Percentiles rank a stretch among this genome's conserved stretches.
Conservation (phyloP, 2,888 invertebrate genomes). For the Coelogynopora nodosa region DNA sequence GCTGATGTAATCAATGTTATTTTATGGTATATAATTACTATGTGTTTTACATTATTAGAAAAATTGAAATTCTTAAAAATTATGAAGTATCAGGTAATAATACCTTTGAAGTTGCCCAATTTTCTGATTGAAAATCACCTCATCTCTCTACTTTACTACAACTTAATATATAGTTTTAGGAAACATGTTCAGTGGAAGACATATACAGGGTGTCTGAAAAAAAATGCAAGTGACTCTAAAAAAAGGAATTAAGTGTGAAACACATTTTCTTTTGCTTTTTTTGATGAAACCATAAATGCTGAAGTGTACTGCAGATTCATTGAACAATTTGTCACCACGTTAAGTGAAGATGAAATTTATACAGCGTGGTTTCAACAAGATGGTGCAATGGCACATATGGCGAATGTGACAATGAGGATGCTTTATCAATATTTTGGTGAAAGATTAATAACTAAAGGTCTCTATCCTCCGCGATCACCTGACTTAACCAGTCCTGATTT, state of each 20-base stretch:
- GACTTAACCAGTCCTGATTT: conserved; percentile 23
- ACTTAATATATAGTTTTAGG: too few relatives aligned
- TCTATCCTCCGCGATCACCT: conserved; percentile 15
- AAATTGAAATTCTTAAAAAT: too few relatives aligned
- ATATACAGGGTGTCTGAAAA: too few relatives aligned
- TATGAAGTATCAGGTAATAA: too few relatives aligned
- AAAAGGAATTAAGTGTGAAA: conserved; percentile 16
- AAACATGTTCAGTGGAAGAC: too few relatives aligned
- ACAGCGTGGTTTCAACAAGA: conserved; percentile 3
- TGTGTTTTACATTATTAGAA: too few relatives aligned
- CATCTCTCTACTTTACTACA: too few relatives aligned
- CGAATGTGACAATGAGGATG: conserved; percentile 24
- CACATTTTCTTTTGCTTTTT: conserved; percentile 24
- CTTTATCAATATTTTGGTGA: conserved; percentile 31
- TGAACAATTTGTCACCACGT: conserved; percentile 25
- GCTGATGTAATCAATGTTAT: too few relatives aligned
- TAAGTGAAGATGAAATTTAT: conserved; percentile 31
- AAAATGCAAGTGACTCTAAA: too few relatives aligned
- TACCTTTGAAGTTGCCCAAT: too few relatives aligned
- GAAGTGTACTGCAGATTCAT: conserved; percentile 19
- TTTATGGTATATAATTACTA: too few relatives aligned
- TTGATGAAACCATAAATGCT: conserved; percentile 23
- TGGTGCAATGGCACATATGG: conserved; percentile 18
- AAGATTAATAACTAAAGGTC: neutral
- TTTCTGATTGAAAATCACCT: too few relatives aligned